A percentile compares a stretch with the other conserved stretches of the same genome.
These are phyloP conservation scores for Calameuta filiformis DNA, from an alignment of 2,888 invertebrate genomes.

Conservation along the genomic window DNA sequence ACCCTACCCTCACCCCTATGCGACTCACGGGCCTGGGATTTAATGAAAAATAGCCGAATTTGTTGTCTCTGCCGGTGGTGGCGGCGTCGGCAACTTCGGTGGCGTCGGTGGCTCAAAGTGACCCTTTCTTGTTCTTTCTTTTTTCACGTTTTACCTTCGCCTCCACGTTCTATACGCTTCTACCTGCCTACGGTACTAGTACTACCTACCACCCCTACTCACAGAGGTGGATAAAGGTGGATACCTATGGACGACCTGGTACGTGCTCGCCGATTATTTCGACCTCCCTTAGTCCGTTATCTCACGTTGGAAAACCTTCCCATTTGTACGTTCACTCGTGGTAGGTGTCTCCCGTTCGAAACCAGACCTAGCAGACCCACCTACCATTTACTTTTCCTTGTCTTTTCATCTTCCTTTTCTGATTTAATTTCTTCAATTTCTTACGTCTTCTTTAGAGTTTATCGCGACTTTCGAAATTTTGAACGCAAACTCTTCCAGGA, in stretches of 20 bases:
- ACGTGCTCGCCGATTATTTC: not conserved
- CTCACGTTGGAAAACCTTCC: not conserved
- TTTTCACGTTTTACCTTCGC: not conserved
- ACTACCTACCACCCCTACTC: not conserved
- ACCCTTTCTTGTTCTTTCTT: not conserved
- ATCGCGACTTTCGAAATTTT: not conserved
- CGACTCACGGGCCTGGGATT: conserved; percentile 51
- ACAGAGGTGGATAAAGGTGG: not conserved
- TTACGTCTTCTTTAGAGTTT: not conserved
- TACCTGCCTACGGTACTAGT: not conserved
- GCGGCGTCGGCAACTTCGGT: not conserved
- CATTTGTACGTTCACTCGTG: not conserved
- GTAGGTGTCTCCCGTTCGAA: not conserved
- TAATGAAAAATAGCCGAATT: conserved; percentile 61
- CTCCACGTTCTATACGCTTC: not conserved
- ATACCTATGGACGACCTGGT: not conserved
- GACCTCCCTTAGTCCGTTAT: not conserved
- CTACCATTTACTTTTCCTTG: not conserved
- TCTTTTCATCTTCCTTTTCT: too few relatives aligned
- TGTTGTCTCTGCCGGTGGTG: conserved; percentile 45
- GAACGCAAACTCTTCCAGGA: not conserved
- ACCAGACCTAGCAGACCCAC: not conserved
- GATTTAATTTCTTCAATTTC: not conserved
- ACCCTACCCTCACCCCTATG: conserved; percentile 30
- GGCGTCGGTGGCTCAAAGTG: not conserved